Conservation (phyloP, 2,113 vertebrate genomes). For the Calidris pygmaea region DNA sequence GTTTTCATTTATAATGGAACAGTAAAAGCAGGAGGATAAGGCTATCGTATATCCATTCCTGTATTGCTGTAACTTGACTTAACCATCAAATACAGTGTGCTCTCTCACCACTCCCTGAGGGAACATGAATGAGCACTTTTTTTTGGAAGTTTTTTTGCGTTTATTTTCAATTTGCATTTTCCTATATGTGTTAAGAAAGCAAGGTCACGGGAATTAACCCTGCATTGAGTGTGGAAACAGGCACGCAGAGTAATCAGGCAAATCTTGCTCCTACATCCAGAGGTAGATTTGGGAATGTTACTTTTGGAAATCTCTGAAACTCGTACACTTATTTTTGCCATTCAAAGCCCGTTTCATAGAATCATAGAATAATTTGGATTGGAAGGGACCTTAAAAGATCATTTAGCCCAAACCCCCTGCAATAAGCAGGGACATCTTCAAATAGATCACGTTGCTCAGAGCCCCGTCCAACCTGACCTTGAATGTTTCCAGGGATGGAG, state of each 20-base stretch:
- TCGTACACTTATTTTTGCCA: background rate
- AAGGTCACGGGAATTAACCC: background rate
- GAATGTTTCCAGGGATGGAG: background rate
- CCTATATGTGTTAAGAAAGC: background rate
- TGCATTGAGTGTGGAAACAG: background rate
- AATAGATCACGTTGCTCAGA: background rate
- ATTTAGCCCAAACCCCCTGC: background rate
- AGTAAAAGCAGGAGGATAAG: background rate
- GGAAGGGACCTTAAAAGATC: background rate
- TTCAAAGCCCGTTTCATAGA: background rate
- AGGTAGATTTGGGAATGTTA: background rate
- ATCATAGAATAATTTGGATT: background rate
- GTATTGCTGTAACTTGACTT: background rate
- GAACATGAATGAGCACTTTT: background rate
- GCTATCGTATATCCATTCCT: fast-evolving
- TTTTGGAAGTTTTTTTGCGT: background rate
- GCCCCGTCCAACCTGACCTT: background rate
- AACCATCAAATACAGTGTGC: background rate
- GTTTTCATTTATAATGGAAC: background rate
- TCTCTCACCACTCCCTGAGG: background rate
- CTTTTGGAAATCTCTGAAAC: background rate
- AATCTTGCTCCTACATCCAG: background rate
- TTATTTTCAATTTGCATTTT: conserved; percentile 19
- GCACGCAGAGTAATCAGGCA: background rate
- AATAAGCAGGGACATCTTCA: background rate